phyloP scores from a whole-genome alignment of 2,797 vertebrate genomes.

The Sebastolobus altivelis region DNA sequence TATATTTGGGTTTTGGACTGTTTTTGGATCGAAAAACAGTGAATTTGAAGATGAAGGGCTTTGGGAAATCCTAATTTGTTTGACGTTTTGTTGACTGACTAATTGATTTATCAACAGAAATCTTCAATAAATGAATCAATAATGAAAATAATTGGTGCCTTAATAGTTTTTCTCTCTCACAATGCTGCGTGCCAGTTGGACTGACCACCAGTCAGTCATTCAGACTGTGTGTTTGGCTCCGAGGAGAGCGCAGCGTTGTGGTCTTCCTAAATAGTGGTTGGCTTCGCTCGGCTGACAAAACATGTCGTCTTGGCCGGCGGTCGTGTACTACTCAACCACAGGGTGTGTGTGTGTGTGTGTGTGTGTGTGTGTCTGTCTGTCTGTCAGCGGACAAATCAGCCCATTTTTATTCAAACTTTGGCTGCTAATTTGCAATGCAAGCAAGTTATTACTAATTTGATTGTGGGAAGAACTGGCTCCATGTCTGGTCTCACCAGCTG shows the following conservation, averaged over 20 bases:
- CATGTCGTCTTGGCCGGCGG: conserved; percentile 66
- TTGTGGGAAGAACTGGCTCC: conserved; percentile 4
- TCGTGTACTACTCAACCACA: conserved; percentile 68
- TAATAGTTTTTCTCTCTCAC: not conserved
- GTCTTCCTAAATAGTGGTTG: conserved; percentile 72
- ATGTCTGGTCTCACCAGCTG: not conserved
- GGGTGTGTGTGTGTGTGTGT: conserved; percentile 33
- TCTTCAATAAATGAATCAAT: not conserved
- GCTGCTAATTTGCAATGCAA: not conserved
- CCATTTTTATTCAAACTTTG: conserved; percentile 27
- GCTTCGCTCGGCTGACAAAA: conserved; percentile 64
- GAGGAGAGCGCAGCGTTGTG: conserved; percentile 58
- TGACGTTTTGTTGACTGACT: not conserved
- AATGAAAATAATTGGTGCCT: not conserved
- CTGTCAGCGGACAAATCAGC: conserved; percentile 13
- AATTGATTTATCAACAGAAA: not conserved
- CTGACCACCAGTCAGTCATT: not conserved
- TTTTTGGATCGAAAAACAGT: not conserved
- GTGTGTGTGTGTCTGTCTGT: conserved; percentile 18
- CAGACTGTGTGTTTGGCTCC: conserved; percentile 43
- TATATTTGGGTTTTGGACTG: not conserved
- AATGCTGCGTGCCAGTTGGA: not conserved
- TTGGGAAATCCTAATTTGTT: too few relatives aligned
- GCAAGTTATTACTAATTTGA: conserved; percentile 27
- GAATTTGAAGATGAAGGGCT: not conserved